Evolutionary conservation across 2,113 vertebrate genomes (phyloP).

Genomic region (Scalopus aquaticus): DNA sequence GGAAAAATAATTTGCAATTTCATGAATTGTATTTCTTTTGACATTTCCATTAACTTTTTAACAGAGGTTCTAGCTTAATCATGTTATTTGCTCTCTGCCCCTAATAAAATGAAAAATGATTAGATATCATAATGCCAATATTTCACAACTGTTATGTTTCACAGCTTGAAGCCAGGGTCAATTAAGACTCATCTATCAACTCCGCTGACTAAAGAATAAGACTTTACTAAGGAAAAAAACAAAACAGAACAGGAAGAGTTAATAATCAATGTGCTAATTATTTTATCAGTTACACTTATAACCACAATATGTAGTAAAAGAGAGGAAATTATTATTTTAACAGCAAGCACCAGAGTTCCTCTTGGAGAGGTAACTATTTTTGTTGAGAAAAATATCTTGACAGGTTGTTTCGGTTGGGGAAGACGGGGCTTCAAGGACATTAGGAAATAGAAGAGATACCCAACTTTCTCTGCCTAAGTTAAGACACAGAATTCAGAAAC

Average conservation of each 20-base stretch:
- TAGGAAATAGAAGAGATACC: background rate
- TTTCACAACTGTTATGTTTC: constrained; percentile 44
- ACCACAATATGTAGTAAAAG: background rate
- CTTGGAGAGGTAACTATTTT: background rate
- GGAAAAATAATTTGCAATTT: constrained; percentile 48
- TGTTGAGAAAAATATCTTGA: background rate
- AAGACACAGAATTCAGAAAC: background rate
- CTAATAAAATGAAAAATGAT: constrained; percentile 45
- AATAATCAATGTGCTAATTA: constrained; percentile 57
- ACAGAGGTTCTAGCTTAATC: constrained; percentile 23
- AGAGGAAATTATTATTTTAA: constrained; percentile 56
- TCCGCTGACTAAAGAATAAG: constrained; percentile 24
- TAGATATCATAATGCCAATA: background rate
- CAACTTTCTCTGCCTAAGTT: constrained; percentile 13
- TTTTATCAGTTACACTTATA: constrained; percentile 50
- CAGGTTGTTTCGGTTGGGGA: background rate
- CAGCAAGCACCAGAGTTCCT: constrained; percentile 43
- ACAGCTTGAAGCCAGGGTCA: constrained; percentile 54
- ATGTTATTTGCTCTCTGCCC: background rate
- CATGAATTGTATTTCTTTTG: constrained; percentile 43
- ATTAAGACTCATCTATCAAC: constrained; percentile 49
- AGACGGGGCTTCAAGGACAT: background rate
- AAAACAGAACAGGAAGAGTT: background rate
- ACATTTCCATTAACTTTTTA: constrained; percentile 30
- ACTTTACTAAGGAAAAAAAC: background rate